Base-by-base conservation (phyloP, 37 sponge, comb jelly and placozoan genomes). In the Cliona cf. orientalis region DNA sequence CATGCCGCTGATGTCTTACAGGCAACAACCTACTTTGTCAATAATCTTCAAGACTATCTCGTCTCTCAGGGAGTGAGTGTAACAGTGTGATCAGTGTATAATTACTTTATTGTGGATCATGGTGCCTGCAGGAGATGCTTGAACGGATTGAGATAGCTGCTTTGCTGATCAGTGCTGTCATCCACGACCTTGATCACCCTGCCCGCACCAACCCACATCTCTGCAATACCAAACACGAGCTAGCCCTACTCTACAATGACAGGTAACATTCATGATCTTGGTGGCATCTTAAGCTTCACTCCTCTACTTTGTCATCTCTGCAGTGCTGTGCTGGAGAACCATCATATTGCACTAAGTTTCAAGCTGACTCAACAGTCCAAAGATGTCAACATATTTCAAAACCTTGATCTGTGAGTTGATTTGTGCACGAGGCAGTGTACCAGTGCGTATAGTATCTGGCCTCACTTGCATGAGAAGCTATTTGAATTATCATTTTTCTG, bases 1-100 rank as follows among this genome's bases (percentile, higher is more conserved):
- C 96, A 96, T 87, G 96, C 96, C 62, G 96, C 93, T 0, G 96
- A 96, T 74, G 96, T 96, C n/a, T 74, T 92, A 6, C 96, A 96
- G 26, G 87, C 90, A 22, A 79, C 91, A 0, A 85, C 88, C 22
- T 96, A 87, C 79, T 89, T 92, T 67, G 38, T 92, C 61, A 41
- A 84, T 53, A 67, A 69, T 22, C 37, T 93, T n/a, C 80, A 89
- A 65, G 85, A 80, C 36, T 69, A 72, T 37, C 68, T 69, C 4
- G 80, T 77, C 40, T 22, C 33, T n/a, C 72, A 63, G 46, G 67
- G 67, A 11, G 69, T 83, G 56, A 14, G 75, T 28, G 31, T n/a
- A n/a, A n/a, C n/a, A n/a, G n/a, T n/a, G n/a, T n/a, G n/a, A n/a
- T n/a, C n/a, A n/a, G n/a, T n/a, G n/a, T n/a, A n/a, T n/a, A n/a